Evolutionary conservation across 2,888 invertebrate genomes (phyloP).

Genomic region (Idaea biselata): DNA sequence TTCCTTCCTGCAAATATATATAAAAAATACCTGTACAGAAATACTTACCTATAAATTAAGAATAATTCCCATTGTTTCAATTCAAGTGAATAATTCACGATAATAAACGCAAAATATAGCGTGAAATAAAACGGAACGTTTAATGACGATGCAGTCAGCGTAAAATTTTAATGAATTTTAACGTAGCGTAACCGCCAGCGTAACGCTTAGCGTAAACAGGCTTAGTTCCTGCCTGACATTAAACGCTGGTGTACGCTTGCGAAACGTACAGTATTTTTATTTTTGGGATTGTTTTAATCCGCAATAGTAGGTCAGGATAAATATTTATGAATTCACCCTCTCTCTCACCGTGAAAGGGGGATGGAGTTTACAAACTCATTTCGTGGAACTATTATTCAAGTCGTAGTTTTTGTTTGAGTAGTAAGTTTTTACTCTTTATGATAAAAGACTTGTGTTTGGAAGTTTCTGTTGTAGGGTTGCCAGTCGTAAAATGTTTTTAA

Average conservation of each 20-base stretch:
- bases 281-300: not conserved
- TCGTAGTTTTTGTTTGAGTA: not conserved
- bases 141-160: constrained; percentile 1
- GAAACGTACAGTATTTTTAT: not conserved
- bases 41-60: not conserved
- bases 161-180: constrained; percentile 1
- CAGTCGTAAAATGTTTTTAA: not conserved
- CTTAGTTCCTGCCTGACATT: constrained; percentile 1
- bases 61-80: not conserved
- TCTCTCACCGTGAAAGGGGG: not conserved
- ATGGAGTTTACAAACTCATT: not conserved
- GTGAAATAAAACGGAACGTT: not conserved
- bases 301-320: not conserved
- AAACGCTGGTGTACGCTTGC: not conserved
- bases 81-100: not conserved
- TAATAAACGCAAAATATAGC: not conserved
- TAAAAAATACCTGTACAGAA: no score
- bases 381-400: not conserved
- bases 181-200: not conserved
- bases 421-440: constrained; percentile 1
- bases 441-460: not conserved
- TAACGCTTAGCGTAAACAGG: constrained; percentile 1
- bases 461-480: not conserved
- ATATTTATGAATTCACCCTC: not conserved
- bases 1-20: no score